Conservation (phyloP, 2,888 invertebrate genomes). For the Cabera pusaria region DNA sequence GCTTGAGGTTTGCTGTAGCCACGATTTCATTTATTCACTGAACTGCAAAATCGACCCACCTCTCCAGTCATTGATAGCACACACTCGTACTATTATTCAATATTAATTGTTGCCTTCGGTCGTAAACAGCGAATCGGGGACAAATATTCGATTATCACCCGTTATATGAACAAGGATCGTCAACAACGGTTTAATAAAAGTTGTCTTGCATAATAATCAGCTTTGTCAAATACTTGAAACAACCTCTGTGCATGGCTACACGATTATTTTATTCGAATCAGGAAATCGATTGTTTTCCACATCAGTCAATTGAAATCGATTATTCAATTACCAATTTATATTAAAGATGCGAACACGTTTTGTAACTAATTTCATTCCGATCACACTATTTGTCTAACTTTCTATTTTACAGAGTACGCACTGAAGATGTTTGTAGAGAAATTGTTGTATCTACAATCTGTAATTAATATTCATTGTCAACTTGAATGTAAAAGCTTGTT, state of each 20-base stretch:
- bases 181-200: slow-evolving; percentile 52
- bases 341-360: slow-evolving; percentile 37
- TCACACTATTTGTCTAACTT: slow-evolving; percentile 29
- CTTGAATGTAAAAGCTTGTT: slow-evolving; percentile 10
- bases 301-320: slow-evolving; percentile 45
- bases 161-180: slow-evolving; percentile 56
- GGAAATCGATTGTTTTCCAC: slow-evolving; percentile 29
- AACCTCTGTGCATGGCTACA: too few species aligned
- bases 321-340: slow-evolving; percentile 45
- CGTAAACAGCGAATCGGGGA: slow-evolving; percentile 44
- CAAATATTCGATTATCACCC: slow-evolving; percentile 52
- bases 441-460: slow-evolving; percentile 6
- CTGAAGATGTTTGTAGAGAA: slow-evolving; percentile 23
- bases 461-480: slow-evolving; percentile 14
- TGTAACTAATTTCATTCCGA: slow-evolving; percentile 36
- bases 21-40: slow-evolving; percentile 6
- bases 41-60: slow-evolving; percentile 3
- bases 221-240: slow-evolving; percentile 54
- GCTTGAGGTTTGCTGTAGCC: too few species aligned
- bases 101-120: slow-evolving; percentile 18
- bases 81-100: too few species aligned
- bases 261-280: slow-evolving; percentile 22
- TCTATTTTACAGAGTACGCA: slow-evolving; percentile 10
- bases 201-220: slow-evolving; percentile 68
- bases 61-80: slow-evolving; percentile 3